Evolutionary conservation across 2,113 vertebrate species (phyloP).

Genomic region (Tapirus terrestris): DNA sequence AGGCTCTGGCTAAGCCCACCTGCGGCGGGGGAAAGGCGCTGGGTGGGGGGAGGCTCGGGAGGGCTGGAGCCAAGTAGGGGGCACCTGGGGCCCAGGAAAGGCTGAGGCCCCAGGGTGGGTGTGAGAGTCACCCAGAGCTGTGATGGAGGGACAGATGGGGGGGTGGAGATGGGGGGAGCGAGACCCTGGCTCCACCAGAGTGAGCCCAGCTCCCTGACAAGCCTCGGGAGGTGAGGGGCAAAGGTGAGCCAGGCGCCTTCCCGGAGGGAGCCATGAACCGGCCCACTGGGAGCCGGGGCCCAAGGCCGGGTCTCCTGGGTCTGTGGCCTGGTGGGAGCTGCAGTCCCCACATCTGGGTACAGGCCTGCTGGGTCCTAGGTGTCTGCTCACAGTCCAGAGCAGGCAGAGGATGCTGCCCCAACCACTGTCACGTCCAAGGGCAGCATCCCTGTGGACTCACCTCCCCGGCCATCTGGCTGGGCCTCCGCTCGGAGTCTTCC

Average conservation of each 20-base stretch:
- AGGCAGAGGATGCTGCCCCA: not conserved
- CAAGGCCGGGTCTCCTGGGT: rapidly evolving
- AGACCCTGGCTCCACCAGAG: not conserved
- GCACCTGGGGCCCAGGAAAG: not conserved
- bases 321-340: not conserved
- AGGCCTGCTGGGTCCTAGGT: not conserved
- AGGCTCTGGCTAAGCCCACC: not conserved
- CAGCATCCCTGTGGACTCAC: no score
- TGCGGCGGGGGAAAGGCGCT: not conserved
- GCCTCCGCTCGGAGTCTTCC: not conserved
- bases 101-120: not conserved
- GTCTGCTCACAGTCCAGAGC: not conserved
- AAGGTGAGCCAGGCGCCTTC: not conserved
- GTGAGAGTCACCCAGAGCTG: not conserved
- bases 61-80: not conserved
- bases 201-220: not conserved
- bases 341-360: not conserved
- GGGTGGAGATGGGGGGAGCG: no score
- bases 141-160: not conserved
- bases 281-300: not conserved
- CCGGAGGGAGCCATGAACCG: no score
- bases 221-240: not conserved
- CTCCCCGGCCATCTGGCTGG: not conserved
- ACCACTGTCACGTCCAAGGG: no score
- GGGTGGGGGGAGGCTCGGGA: not conserved